These are phyloP conservation scores for Elephas maximus DNA, from an alignment of 2,113 vertebrate species.

Conservation along the genomic window DNA sequence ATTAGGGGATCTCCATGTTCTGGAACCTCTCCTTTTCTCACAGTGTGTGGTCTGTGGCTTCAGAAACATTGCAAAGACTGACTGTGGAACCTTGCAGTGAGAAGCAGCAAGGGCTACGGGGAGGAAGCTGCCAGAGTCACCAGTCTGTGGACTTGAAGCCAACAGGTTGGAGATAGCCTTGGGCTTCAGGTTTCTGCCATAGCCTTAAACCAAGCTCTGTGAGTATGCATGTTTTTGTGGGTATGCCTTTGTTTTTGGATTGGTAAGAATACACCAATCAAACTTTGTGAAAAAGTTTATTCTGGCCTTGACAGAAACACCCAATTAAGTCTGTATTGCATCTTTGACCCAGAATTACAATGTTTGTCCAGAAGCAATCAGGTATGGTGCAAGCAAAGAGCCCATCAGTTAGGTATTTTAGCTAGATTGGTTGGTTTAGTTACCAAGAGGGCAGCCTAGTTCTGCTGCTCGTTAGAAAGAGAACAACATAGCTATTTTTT, in stretches of 20 bases:
- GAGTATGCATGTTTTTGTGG: slow-evolving; percentile 16
- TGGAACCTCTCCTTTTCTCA: not conserved
- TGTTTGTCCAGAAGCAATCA: slow-evolving; percentile 37
- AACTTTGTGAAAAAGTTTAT: slow-evolving; percentile 21
- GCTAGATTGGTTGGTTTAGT: not conserved
- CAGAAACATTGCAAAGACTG: slow-evolving; percentile 34
- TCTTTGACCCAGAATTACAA: slow-evolving; percentile 47
- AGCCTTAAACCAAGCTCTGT: not conserved
- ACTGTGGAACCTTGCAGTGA: not conserved
- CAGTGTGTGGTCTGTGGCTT: not conserved
- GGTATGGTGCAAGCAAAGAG: not conserved
- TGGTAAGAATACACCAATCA: not conserved
- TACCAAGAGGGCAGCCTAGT: not conserved
- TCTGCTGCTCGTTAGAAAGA: slow-evolving; percentile 5
- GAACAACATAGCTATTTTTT: not conserved
- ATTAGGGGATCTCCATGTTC: not conserved
- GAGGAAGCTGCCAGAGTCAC: not conserved
- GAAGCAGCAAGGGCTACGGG: not conserved
- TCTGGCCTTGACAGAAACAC: slow-evolving; percentile 27
- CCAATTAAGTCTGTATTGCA: slow-evolving; percentile 20
- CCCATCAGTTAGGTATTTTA: not conserved
- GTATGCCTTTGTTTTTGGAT: slow-evolving; percentile 41
- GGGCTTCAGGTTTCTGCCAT: slow-evolving; percentile 17
- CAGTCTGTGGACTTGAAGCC: not conserved
- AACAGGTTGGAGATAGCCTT: not conserved